These are phyloP conservation scores for Drosophila sulfurigaster DNA, from an alignment of 1,140 invertebrate species.

Conservation along the genomic window DNA sequence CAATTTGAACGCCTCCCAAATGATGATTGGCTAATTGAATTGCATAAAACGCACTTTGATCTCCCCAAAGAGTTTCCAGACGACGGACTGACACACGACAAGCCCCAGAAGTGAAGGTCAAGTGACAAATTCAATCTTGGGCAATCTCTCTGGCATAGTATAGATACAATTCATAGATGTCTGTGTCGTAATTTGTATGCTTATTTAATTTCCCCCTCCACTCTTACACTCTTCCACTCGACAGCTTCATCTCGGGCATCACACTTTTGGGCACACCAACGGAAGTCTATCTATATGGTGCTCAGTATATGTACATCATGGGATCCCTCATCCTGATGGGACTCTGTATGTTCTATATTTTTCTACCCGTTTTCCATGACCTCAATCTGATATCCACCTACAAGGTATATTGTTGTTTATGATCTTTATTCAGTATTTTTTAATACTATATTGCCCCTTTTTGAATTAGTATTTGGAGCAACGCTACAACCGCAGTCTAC, in stretches of 20 bases:
- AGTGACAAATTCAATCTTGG: constrained; percentile 14
- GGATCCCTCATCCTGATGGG: constrained; percentile 88
- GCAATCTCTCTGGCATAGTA: neutral
- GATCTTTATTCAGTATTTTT: neutral
- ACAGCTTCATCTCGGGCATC: constrained; percentile 88
- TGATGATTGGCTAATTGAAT: constrained; percentile 63
- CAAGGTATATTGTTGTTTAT: constrained; percentile 87
- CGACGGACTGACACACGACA: constrained; percentile 11
- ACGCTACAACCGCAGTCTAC: constrained; percentile 89
- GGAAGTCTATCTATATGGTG: constrained; percentile 93
- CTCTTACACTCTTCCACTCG: neutral
- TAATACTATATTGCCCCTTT: neutral
- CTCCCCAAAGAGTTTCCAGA: constrained; percentile 32
- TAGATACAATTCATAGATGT: too few species aligned
- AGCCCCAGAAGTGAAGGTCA: constrained; percentile 56
- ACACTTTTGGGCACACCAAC: constrained; percentile 90
- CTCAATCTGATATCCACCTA: constrained; percentile 92
- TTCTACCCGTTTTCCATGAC: constrained; percentile 93
- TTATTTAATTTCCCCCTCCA: neutral
- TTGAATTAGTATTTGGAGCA: constrained; percentile 90
- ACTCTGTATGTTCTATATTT: constrained; percentile 89
- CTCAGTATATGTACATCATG: constrained; percentile 89
- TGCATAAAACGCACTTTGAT: constrained; percentile 79
- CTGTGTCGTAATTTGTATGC: neutral
- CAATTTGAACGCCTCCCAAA: constrained; percentile 12